Evolutionary conservation across 2,888 invertebrate species (phyloP).

Genomic region (Polymixis lichenea): DNA sequence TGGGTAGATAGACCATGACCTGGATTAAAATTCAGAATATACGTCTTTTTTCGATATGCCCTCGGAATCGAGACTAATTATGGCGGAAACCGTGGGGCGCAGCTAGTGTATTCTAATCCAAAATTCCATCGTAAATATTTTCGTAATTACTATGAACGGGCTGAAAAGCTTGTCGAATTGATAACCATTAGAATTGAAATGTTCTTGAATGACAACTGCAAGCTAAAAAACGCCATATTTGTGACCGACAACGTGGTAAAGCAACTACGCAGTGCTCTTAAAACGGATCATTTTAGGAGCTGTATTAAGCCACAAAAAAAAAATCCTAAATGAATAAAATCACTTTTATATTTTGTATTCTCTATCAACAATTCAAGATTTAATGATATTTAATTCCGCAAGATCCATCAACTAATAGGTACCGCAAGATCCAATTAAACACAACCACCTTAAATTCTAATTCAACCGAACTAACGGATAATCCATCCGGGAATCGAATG

Average conservation of each 20-base stretch:
- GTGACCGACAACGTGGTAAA: neutral
- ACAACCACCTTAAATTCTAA: conserved; percentile 34
- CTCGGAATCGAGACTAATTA: too few relatives aligned
- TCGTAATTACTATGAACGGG: neutral
- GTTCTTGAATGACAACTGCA: too few relatives aligned
- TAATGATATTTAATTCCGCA: conserved; percentile 14
- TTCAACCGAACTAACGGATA: conserved; percentile 41
- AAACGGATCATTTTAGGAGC: neutral
- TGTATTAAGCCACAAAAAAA: neutral
- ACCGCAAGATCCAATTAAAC: conserved; percentile 35
- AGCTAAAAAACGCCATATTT: neutral
- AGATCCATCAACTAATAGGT: conserved; percentile 4
- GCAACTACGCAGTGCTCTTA: neutral
- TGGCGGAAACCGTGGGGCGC: too few relatives aligned
- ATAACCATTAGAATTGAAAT: too few relatives aligned
- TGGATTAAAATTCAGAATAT: too few relatives aligned
- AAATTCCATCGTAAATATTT: neutral
- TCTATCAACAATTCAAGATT: neutral
- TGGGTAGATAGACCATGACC: too few relatives aligned
- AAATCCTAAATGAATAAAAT: neutral
- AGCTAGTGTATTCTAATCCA: neutral
- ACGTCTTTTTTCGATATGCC: too few relatives aligned
- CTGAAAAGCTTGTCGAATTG: neutral
- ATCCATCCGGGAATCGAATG: conserved; percentile 53
- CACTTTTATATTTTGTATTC: neutral